Evolutionary conservation across 2,797 vertebrate genomes (phyloP).

Genomic region (Tinamus major): DNA sequence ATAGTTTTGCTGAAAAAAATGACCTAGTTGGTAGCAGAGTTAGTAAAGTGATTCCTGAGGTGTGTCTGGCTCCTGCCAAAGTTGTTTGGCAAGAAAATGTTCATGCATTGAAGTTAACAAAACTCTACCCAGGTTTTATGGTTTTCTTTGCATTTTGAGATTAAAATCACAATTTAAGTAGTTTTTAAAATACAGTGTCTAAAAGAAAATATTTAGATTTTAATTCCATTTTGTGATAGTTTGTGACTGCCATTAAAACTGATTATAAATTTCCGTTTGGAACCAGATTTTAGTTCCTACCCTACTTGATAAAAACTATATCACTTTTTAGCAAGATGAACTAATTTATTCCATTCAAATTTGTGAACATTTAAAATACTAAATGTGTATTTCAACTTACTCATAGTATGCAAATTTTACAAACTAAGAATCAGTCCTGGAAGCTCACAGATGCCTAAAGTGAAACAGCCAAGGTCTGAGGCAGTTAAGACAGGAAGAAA

Average conservation of each 20-base stretch:
- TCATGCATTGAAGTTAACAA: background rate
- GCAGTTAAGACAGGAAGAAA: background rate
- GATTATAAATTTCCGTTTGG: background rate
- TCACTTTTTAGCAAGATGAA: background rate
- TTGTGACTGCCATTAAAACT: background rate
- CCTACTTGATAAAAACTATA: background rate
- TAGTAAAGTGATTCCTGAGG: background rate
- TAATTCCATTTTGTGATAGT: background rate
- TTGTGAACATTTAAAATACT: background rate
- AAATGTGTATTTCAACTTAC: background rate
- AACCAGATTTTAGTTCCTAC: background rate
- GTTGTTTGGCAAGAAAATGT: background rate
- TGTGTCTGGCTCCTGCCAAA: background rate
- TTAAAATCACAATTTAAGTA: background rate
- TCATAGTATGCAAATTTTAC: background rate
- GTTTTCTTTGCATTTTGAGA: background rate
- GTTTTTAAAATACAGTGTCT: background rate
- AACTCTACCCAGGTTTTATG: fast-evolving
- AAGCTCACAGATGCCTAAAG: fast-evolving
- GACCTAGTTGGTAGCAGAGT: background rate
- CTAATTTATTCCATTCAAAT: background rate
- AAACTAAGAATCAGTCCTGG: background rate
- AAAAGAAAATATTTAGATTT: background rate
- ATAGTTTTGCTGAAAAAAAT: background rate
- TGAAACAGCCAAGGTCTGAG: background rate